Evolutionary conservation across 2,888 invertebrate genomes (phyloP), one percentile per base, ranked within the genome.

Genomic region (Latrodectus elegans): DNA sequence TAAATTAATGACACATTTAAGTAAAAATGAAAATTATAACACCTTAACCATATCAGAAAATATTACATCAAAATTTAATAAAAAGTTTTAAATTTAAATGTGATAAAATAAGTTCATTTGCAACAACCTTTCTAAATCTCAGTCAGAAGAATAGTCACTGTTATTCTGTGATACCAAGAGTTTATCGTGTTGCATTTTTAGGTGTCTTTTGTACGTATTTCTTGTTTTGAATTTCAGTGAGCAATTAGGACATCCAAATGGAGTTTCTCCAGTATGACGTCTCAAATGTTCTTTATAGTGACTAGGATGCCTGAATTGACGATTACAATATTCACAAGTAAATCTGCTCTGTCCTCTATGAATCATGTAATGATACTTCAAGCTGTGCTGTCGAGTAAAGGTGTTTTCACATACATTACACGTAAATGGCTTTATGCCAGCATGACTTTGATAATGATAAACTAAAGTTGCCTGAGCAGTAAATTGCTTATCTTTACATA

Each of bases 311-410:
- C 94, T 91, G 90, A 94, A 94, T 90, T 94, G 94, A 68, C 94
- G 92, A 1, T 93, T 94, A 90, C 94, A 94, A 90, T 94, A 94
- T 8, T 92, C 92, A 89, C 94, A 94, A 0, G 94, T 94, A 90
- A 94, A 94, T 17, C 94, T 92, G 17, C 94, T 94, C 91, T 93
- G 93, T 91, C 94, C 94, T 90, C 93, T 93, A 91, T 94, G 94
- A 89, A 94, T 94, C 88, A 94, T 91, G 93, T 94, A 94, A 91
- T 94, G 94, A 91, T 94, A 94, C 90, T 94, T 94, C 55, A 94
- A 92, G 86, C 94, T 94, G 91, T 94, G 94, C 85, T 94, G 93
- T 55, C 94, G 92, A 1, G 94, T 94, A 90, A 94, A 94, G 60
- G 94, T 94, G 8, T 94, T 93, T 80, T 93, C 92, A 90, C 94